Base-by-base conservation (phyloP, 2,888 invertebrate species). In the Bhutanitis thaidina region DNA sequence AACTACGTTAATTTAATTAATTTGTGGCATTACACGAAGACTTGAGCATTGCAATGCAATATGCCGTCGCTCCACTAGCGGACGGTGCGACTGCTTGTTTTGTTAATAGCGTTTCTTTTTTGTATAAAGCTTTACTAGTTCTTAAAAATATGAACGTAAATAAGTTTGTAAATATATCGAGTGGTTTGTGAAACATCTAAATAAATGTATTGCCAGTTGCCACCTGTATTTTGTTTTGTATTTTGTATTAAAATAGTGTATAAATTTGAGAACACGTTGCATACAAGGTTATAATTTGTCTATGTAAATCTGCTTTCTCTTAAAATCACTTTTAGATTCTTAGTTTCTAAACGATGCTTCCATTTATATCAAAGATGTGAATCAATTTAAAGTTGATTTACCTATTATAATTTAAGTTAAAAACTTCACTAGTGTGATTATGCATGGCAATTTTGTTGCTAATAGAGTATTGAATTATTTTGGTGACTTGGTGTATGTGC, bases 71-170 rank as follows among this genome's bases (percentile, higher is more conserved):
- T 27, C 27, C 27, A 7, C 8, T 7, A 57, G 59, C 53, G 59
- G 55, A 41, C 52, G 60, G 55, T 65, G 65, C 60, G 72, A 66
- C 68, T 69, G 73, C 61, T 74, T 78, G 80, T 85, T 80, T 78
- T 81, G 85, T 86, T 84, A 69, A 73, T 76, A 52, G 47, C 38
- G 16, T 52, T 46, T 51, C 74, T 76, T 82, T 80, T 80, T 77
- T 88, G 84, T 88, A 88, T 78, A 87, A 88, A 88, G 87, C 89
- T 88, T 88, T 89, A 88, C 74, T 88, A 86, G 81, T 77, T 81
- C 60, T 79, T 82, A 84, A 76, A 74, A 68, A 70, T 71, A 73
- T 75, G 72, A 74, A 77, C 80, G 78, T 80, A 78, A 71, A 78
- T 72, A 73, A 71, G 73, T 81, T 76, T 87, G 85, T 87, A 87